phyloP scores from a whole-genome alignment of 2,888 invertebrate genomes.

The Lithosia quadra region DNA sequence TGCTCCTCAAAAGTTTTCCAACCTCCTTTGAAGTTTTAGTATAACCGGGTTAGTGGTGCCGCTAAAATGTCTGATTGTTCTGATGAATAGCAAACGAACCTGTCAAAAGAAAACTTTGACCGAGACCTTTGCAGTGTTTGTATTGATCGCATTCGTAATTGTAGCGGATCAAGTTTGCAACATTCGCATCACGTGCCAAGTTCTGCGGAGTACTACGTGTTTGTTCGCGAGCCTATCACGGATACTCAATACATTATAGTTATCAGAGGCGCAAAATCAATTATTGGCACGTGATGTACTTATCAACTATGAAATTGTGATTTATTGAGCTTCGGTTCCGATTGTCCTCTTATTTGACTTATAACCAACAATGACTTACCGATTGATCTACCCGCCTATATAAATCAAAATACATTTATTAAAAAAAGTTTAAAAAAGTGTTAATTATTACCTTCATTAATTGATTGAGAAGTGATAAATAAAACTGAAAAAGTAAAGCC shows the following conservation, averaged over 20 bases:
- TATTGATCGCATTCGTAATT: constrained; percentile 73
- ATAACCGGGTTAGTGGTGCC: constrained; percentile 36
- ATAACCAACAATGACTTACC: background rate
- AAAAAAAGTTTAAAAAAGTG: too few relatives aligned
- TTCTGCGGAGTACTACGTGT: constrained; percentile 65
- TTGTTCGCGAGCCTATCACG: constrained; percentile 57
- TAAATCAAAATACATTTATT: background rate
- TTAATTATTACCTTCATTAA: too few relatives aligned
- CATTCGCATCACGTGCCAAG: constrained; percentile 76
- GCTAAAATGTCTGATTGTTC: constrained; percentile 48
- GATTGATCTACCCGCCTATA: background rate
- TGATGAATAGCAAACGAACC: constrained; percentile 46
- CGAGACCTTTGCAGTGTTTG: constrained; percentile 62
- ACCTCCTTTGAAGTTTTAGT: constrained; percentile 27
- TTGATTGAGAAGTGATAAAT: too few relatives aligned
- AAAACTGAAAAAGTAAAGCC: too few relatives aligned
- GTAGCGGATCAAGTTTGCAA: constrained; percentile 66
- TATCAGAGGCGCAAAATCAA: constrained; percentile 71
- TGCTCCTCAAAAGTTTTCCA: constrained; percentile 10
- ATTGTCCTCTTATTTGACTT: constrained; percentile 8
- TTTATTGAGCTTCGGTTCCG: constrained; percentile 12
- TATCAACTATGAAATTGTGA: constrained; percentile 48
- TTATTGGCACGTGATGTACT: constrained; percentile 65
- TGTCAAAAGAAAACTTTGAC: constrained; percentile 46
- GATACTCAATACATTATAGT: constrained; percentile 72